phyloP scores from a whole-genome alignment of 35 echinoderm and acorn worm species.

The Acanthaster planci region DNA sequence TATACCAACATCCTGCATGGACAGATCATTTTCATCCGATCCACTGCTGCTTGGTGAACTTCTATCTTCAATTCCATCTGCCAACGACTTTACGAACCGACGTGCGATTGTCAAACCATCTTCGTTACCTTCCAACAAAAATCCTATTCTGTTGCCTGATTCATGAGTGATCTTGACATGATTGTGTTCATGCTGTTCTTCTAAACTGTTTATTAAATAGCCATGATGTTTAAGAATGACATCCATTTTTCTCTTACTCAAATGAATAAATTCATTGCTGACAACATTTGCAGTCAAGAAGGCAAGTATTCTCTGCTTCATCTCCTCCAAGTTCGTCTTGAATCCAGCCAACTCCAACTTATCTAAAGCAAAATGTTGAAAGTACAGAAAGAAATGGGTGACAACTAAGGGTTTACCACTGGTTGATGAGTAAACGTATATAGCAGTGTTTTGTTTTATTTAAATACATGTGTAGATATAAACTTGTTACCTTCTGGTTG shows the following conservation, averaged over 20 bases:
- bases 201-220: not conserved
- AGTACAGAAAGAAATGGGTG: not conserved
- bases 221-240: not conserved
- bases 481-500: not conserved
- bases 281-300: conserved; percentile 17
- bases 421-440: not conserved
- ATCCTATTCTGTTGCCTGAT: not conserved
- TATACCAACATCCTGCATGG: too few relatives aligned
- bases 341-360: conserved; percentile 25
- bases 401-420: not conserved
- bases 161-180: not conserved
- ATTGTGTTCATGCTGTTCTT: not conserved
- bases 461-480: not conserved
- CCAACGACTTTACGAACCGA: not conserved
- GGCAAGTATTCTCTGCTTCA: not conserved
- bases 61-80: not conserved
- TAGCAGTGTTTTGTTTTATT: not conserved
- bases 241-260: not conserved
- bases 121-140: conserved; percentile 45
- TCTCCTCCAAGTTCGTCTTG: not conserved
- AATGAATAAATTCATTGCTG: not conserved
- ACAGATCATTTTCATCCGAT: too few relatives aligned
- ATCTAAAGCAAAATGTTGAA: not conserved
- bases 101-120: not conserved
- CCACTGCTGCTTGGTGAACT: too few relatives aligned